Percentiles rank a stretch among this genome's conserved stretches.
These are phyloP conservation scores for Axis porcinus DNA, from an alignment of 2,113 vertebrate species.

Conservation along the genomic window DNA sequence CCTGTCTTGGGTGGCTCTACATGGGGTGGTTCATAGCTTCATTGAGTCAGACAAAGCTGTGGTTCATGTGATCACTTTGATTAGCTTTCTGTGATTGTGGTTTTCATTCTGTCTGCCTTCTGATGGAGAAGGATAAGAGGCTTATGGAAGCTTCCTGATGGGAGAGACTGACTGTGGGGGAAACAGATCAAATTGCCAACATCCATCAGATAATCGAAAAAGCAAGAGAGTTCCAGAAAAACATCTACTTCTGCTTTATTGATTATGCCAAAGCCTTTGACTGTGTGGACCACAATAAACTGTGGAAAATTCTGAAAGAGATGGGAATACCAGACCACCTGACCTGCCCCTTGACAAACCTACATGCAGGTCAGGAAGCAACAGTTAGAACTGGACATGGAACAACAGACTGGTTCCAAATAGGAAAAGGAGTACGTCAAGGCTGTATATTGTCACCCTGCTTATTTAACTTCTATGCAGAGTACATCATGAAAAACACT, in stretches of 20 bases:
- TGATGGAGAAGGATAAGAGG: not conserved
- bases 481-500: not conserved
- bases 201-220: not conserved
- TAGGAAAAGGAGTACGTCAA: not conserved
- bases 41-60: not conserved
- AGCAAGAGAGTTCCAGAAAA: not conserved
- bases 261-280: not conserved
- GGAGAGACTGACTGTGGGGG: not conserved
- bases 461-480: not conserved
- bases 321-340: not conserved
- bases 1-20: not conserved
- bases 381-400: not conserved
- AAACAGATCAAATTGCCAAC: not conserved
- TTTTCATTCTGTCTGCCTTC: not conserved
- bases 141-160: not conserved
- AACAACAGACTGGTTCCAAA: not conserved
- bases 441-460: not conserved
- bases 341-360: not conserved
- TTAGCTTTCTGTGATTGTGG: not conserved
- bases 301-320: not conserved
- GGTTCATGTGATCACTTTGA: not conserved
- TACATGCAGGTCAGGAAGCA: not conserved
- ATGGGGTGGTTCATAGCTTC: fast-evolving
- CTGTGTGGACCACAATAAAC: not conserved
- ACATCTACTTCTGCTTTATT: not conserved